These are phyloP conservation scores for Otolemur garnettii DNA, from an alignment of 2,113 vertebrate species.

Conservation along the genomic window DNA sequence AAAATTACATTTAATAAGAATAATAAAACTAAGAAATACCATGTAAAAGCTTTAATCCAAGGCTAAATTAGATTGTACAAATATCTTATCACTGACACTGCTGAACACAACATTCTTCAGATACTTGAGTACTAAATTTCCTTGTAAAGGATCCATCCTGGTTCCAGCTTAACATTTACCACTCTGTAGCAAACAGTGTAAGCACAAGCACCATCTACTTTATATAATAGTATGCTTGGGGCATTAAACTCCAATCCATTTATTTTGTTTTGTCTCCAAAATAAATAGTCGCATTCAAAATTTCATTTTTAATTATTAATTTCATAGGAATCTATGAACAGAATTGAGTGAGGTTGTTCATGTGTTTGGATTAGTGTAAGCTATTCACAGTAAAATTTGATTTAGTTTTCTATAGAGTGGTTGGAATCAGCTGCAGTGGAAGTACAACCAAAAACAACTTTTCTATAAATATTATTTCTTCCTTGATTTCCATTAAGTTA, in stretches of 20 bases:
- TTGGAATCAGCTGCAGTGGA: conserved; percentile 46
- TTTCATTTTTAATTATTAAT: conserved; percentile 61
- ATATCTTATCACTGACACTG: conserved; percentile 10
- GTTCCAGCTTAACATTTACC: conserved; percentile 20
- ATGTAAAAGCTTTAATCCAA: background rate
- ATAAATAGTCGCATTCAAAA: conserved; percentile 18
- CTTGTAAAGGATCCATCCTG: background rate
- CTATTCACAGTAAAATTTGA: conserved; percentile 32
- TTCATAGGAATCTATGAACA: conserved; percentile 3
- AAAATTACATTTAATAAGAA: background rate
- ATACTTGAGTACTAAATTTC: background rate
- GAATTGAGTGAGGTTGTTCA: conserved; percentile 24
- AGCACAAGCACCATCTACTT: background rate
- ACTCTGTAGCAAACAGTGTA: background rate
- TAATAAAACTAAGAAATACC: conserved; percentile 2
- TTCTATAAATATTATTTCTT: conserved; percentile 57
- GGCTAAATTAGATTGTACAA: background rate
- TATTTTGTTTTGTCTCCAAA: conserved; percentile 36
- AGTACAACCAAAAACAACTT: conserved; percentile 5
- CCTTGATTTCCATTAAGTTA: conserved; percentile 51
- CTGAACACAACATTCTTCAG: background rate
- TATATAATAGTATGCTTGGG: background rate
- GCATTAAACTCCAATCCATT: conserved; percentile 22
- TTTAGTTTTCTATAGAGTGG: conserved; percentile 45
- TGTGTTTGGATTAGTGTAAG: conserved; percentile 44